Evolutionary conservation across 2,113 vertebrate species (phyloP), one percentile per base, ranked within the genome.

Genomic region (Sula dactylatra): DNA sequence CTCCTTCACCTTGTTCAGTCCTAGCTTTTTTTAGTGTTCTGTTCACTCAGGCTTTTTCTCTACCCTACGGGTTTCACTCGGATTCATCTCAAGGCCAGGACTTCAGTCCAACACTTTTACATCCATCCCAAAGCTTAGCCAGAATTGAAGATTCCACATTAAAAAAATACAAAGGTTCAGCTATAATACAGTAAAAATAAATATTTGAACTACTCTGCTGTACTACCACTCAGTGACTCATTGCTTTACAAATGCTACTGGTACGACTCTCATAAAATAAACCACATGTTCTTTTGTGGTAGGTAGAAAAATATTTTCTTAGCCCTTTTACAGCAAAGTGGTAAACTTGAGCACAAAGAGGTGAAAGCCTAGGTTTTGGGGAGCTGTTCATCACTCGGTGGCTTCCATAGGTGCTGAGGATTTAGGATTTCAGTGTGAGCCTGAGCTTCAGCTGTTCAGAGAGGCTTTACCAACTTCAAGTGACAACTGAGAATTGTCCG

Each of bases 301-400:
- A 89, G 81, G 73, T 87, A 61, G 65, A 56, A 95, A 94, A 94
- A 62, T 72, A 89, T 93, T 86, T 95, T 84, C 77, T 77, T 38
- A 88, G 66, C 18, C 22, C 69, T 93, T 90, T 92, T 81, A 83
- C 72, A 71, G 65, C 47, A 40, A 80, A 86, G 45, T 17, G 62
- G 72, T 61, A 64, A 93, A 94, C 22, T 31, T 58, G 80, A 82
- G 52, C 65, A 71, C 4, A 44, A 79, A 76, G 40, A 71, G 70
- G 26, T 15, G 54, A 70, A 77, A 82, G 65, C 13, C 25, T 25
- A 16, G 27, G 20, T 71, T 88, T 62, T 59, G 59, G 56, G 52
- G 73, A 92, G 86, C 54, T 34, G 40, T 44, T 77, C 0, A 0
- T 61, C 65, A 20, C 13, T 38, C 1, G 2, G 2, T 47, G 47